Evolutionary conservation across 1,140 invertebrate species (phyloP).

Genomic region (Drosophila repleta): DNA sequence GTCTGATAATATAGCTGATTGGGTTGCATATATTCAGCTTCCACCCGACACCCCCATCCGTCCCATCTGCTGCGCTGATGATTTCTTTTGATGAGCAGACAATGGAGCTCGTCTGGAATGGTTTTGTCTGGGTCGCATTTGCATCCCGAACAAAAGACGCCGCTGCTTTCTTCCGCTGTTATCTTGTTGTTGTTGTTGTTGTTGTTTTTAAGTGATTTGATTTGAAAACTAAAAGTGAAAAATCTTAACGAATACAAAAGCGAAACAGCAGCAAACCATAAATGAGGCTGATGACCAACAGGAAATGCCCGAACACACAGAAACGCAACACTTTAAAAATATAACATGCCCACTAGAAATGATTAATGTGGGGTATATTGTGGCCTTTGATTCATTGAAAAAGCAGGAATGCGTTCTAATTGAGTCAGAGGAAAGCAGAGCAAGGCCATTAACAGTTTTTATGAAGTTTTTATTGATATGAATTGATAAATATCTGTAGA

Average conservation of each 20-base stretch:
- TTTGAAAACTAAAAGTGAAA: conserved; percentile 51
- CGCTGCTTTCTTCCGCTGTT: conserved; percentile 38
- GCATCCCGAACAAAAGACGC: conserved; percentile 46
- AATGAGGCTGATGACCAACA: conserved; percentile 38
- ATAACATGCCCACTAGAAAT: neutral
- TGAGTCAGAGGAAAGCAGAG: too few relatives aligned
- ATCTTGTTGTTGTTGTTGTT: conserved; percentile 1
- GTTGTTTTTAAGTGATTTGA: conserved; percentile 40
- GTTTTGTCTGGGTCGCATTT: conserved; percentile 48
- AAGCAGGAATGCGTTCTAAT: too few relatives aligned
- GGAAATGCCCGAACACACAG: conserved; percentile 23
- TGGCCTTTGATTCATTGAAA: too few relatives aligned
- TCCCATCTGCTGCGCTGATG: conserved; percentile 33
- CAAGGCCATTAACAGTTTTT: too few relatives aligned
- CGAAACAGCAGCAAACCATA: conserved; percentile 24
- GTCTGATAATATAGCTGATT: conserved; percentile 69
- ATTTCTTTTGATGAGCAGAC: conserved; percentile 69
- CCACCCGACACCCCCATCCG: neutral
- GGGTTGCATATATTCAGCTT: conserved; percentile 43
- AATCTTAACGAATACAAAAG: conserved; percentile 30
- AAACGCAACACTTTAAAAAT: neutral
- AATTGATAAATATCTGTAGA: too few relatives aligned
- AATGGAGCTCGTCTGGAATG: conserved; percentile 49
- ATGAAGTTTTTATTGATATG: too few relatives aligned
- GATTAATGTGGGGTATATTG: neutral